These are phyloP conservation scores for Lamellibrachia luymesi DNA, from an alignment of 1,140 invertebrate genomes.

Conservation along the genomic window DNA sequence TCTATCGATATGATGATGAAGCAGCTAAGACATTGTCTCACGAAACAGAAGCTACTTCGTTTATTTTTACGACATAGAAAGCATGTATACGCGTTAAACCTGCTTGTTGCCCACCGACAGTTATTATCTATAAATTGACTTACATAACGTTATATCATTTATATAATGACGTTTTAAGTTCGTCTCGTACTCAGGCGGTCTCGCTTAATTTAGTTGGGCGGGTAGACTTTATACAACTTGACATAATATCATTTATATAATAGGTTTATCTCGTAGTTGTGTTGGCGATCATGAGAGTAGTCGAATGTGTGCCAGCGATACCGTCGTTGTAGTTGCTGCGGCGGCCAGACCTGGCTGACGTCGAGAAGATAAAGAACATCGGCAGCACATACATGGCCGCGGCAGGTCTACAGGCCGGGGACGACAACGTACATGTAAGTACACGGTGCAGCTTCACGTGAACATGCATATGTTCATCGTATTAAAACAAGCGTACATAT, in stretches of 20 bases:
- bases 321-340: background rate
- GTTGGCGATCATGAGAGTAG: no score
- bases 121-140: no score
- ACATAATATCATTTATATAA: background rate
- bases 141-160: no score
- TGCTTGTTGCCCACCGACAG: no score
- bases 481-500: background rate
- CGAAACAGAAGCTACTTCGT: no score
- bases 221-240: background rate
- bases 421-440: slow-evolving; percentile 3
- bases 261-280: no score
- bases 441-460: background rate
- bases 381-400: slow-evolving; percentile 97
- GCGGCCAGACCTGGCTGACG: slow-evolving; percentile 61
- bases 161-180: no score
- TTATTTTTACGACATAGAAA: no score
- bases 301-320: background rate
- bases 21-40: no score
- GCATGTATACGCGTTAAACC: no score
- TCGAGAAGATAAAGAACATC: slow-evolving; percentile 88
- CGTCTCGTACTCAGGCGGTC: background rate
- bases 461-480: background rate
- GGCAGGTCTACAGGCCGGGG: slow-evolving; percentile 67
- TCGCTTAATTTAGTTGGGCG: background rate
- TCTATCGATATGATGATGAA: no score